A percentile compares a stretch with the other conserved stretches of the same genome.
Evolutionary conservation across 2,888 invertebrate species (phyloP).

Genomic region (Notodonta dromedarius): DNA sequence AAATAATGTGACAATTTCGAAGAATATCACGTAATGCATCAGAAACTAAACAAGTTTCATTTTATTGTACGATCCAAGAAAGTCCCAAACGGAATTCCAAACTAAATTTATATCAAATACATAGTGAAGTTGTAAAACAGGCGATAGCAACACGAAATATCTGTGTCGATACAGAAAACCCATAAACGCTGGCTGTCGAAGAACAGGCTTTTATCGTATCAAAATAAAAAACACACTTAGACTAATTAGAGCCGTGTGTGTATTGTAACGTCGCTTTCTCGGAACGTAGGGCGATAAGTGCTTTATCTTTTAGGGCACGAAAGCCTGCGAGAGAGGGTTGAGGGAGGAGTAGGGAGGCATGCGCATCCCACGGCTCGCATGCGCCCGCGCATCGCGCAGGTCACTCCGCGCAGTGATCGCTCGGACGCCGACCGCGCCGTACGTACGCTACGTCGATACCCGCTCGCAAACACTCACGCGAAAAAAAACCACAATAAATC

Average conservation of each 20-base stretch:
- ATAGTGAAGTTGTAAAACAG: slow-evolving; percentile 5
- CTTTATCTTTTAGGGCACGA: slow-evolving; percentile 49
- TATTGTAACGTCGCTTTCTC: slow-evolving; percentile 51
- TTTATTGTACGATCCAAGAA: neutral
- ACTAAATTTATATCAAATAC: slow-evolving; percentile 2
- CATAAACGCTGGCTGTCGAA: slow-evolving; percentile 29
- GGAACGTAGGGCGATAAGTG: slow-evolving; percentile 62
- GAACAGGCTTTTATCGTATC: slow-evolving; percentile 41
- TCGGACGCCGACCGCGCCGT: slow-evolving; percentile 65
- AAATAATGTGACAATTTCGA: too few species aligned
- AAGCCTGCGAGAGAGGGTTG: slow-evolving; percentile 58
- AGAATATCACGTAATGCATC: too few species aligned
- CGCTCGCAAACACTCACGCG: slow-evolving; percentile 39
- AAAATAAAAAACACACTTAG: slow-evolving; percentile 63
- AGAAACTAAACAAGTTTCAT: too few species aligned
- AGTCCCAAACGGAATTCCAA: neutral
- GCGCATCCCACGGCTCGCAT: slow-evolving; percentile 33
- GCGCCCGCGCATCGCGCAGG: slow-evolving; percentile 24
- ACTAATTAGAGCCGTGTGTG: slow-evolving; percentile 56
- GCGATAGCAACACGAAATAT: slow-evolving; percentile 19
- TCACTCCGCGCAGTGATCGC: slow-evolving; percentile 62
- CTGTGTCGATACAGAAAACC: slow-evolving; percentile 21
- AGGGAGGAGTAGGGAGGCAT: slow-evolving; percentile 45
- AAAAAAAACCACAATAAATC: slow-evolving; percentile 49
- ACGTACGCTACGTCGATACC: slow-evolving; percentile 44